phyloP scores from a whole-genome alignment of 2,888 invertebrate genomes.

The Zele albiditarsus region DNA sequence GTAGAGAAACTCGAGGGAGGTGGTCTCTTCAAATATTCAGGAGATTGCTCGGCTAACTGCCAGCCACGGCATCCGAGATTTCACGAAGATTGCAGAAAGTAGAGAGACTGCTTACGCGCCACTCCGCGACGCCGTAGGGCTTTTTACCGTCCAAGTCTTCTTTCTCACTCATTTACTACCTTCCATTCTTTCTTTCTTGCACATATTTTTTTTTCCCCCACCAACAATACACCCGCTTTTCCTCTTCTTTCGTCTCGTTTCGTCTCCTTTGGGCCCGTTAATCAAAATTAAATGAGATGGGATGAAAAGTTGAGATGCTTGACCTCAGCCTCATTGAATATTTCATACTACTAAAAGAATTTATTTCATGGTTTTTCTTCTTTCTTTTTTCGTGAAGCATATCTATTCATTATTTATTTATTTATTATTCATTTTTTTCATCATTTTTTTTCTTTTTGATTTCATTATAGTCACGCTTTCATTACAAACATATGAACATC shows the following conservation, averaged over 20 bases:
- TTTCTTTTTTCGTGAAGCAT: background rate
- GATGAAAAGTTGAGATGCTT: background rate
- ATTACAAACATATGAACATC: background rate
- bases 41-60: conserved; percentile 71
- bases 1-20: conserved; percentile 37
- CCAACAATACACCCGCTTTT: background rate
- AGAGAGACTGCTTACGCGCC: conserved; percentile 5
- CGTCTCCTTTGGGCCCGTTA: background rate
- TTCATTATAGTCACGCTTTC: background rate
- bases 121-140: conserved; percentile 28
- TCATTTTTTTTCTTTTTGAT: background rate
- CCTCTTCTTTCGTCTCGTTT: background rate
- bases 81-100: conserved; percentile 66
- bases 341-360: background rate
- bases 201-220: background rate
- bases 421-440: background rate
- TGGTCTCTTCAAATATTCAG: conserved; percentile 69
- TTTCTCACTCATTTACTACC: conserved; percentile 20
- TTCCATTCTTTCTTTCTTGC: background rate
- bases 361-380: background rate
- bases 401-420: background rate
- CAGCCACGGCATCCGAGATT: conserved; percentile 68
- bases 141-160: conserved; percentile 44
- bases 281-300: conserved; percentile 12
- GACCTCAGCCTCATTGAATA: conserved; percentile 1